phyloP scores from a whole-genome alignment of 2,888 invertebrate species.

The Pycnomerus fuliginosus region DNA sequence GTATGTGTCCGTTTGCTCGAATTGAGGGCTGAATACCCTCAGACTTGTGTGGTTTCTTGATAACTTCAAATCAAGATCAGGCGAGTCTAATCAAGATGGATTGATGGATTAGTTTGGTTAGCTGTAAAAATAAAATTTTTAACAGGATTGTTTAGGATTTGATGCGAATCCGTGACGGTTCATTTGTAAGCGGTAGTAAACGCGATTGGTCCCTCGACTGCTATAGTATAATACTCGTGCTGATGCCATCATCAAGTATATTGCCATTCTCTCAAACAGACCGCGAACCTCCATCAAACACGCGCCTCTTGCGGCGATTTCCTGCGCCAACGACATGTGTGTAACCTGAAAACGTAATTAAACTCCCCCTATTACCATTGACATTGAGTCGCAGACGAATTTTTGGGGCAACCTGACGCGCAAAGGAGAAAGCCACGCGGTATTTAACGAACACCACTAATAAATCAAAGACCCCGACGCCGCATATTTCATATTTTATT shows the following conservation, averaged over 20 bases:
- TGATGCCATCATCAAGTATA: constrained; percentile 53
- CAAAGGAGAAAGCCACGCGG: constrained; percentile 30
- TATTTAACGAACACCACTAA: constrained; percentile 50
- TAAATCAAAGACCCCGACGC: constrained; percentile 50
- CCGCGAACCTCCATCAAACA: constrained; percentile 46
- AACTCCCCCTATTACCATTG: constrained; percentile 35
- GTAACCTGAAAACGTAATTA: constrained; percentile 45
- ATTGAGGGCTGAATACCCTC: constrained; percentile 31
- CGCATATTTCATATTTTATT: constrained; percentile 52
- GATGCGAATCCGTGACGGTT: constrained; percentile 36
- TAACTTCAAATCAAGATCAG: too few species aligned
- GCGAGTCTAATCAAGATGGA: too few species aligned
- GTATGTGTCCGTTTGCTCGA: constrained; percentile 33
- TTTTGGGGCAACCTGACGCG: too few species aligned
- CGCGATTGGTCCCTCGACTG: constrained; percentile 52
- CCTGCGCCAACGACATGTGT: constrained; percentile 42
- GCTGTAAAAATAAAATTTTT: too few species aligned
- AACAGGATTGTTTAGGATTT: constrained; percentile 19
- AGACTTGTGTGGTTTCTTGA: constrained; percentile 32
- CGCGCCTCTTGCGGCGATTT: constrained; percentile 35
- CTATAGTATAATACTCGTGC: constrained; percentile 51
- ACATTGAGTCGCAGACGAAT: too few species aligned
- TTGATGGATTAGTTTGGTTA: too few species aligned
- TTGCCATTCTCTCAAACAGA: constrained; percentile 51
- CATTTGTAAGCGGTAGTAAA: constrained; percentile 46